Evolutionary conservation across 2,888 invertebrate species (phyloP).

Genomic region (Thera obeliscata): DNA sequence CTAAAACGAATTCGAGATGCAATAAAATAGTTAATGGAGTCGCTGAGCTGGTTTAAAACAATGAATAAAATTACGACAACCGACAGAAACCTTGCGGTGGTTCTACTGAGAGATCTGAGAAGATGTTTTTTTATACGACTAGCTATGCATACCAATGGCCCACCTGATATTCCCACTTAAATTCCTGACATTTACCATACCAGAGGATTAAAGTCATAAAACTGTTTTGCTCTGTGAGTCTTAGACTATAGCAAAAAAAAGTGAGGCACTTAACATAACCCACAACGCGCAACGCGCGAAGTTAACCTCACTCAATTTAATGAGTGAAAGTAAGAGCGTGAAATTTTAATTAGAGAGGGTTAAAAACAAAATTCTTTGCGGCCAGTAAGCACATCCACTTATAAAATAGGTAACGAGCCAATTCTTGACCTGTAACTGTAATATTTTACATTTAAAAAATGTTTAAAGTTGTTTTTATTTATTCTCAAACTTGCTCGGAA

Average conservation of each 20-base stretch:
- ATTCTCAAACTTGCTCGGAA: not conserved
- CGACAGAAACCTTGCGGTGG: too few species aligned
- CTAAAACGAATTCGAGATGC: too few species aligned
- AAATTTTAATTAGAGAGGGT: conserved; percentile 47
- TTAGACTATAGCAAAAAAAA: conserved; percentile 31
- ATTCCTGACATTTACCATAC: too few species aligned
- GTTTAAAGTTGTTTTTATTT: not conserved
- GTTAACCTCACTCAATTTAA: conserved; percentile 50
- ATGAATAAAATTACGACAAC: too few species aligned
- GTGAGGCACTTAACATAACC: conserved; percentile 48
- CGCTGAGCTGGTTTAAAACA: too few species aligned
- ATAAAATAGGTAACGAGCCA: conserved; percentile 5
- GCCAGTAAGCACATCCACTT: conserved; percentile 3
- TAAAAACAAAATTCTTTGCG: conserved; percentile 25
- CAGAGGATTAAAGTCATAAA: too few species aligned
- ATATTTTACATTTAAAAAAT: not conserved
- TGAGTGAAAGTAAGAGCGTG: conserved; percentile 51
- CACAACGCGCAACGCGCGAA: conserved; percentile 44
- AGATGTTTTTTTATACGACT: too few species aligned
- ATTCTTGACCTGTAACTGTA: conserved; percentile 1
- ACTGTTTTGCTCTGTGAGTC: too few species aligned
- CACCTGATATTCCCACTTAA: too few species aligned
- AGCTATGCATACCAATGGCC: too few species aligned
- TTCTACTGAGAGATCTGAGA: too few species aligned
- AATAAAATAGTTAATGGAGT: too few species aligned